Evolutionary conservation across 2,797 vertebrate species (phyloP), one percentile per base, ranked within the genome.

Genomic region (Acipenser ruthenus): DNA sequence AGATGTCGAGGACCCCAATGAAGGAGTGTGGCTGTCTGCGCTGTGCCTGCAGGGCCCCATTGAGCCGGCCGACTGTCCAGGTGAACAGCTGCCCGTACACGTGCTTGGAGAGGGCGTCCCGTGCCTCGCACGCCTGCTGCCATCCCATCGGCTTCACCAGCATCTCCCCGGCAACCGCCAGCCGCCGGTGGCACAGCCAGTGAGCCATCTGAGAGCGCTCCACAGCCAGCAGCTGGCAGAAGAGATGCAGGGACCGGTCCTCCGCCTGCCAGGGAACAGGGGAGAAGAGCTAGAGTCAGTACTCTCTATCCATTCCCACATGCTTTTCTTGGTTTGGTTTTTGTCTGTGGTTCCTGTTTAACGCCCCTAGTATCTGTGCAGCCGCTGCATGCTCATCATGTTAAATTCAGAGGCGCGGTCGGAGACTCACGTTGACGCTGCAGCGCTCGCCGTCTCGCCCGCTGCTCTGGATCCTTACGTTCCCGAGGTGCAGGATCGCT

Each of bases 1-100:
- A 89, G 49, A 92, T 92, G 69, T 92, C 91, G 12, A 91, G 78
- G 52, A 90, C 91, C 13, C 89, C 92, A 49, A 80, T 88, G n/a
- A 85, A 90, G 66, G 82, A 81, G 13, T 62, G 78, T 49, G 80
- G 64, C 23, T 70, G 68, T 8, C 74, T 73, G 58, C 76, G 71
- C 9, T 82, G 83, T 0, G 80, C 76, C 7, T 74, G 68, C 63
- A 91, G 82, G 62, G 88, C 89, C 2, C 70, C 68, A 77, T 88
- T 93, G 69, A 92, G 84, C 65, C 85, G 84, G 64, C 82, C 86
- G 48, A 90, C 89, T 0, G 82, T 84, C 91, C 92, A 92, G 4
- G 73, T 71, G 51, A 91, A 92, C 74, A 91, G 68, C 73, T 88
- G 88, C 4, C 83, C 85, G 0, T 93, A 90, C 70, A 89, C 70